Evolutionary conservation across 2,888 invertebrate species (phyloP).

Genomic region (Lasioglossum morio): DNA sequence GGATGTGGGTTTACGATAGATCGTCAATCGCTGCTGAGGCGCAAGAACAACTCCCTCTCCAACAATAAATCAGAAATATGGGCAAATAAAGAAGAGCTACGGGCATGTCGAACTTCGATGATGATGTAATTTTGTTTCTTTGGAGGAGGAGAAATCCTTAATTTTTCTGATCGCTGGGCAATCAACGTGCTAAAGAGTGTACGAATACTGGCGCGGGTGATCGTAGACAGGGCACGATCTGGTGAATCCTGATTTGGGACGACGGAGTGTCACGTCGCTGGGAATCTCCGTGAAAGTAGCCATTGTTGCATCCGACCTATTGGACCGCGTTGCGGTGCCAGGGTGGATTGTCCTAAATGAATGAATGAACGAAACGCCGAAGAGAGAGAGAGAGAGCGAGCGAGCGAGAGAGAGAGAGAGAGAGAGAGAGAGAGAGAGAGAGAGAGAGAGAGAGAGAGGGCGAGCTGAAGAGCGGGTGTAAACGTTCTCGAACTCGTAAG

Average conservation of each 20-base stretch:
- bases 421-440: too few species aligned
- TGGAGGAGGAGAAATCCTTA: background rate
- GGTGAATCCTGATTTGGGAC: background rate
- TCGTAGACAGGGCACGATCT: background rate
- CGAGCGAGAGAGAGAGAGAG: background rate
- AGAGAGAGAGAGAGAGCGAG: too few species aligned
- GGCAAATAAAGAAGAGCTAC: background rate
- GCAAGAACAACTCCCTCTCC: background rate
- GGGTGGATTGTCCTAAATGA: slow-evolving; percentile 4
- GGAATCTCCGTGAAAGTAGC: background rate
- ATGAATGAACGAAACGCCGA: background rate
- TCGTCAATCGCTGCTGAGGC: background rate
- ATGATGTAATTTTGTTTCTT: background rate
- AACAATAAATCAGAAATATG: background rate
- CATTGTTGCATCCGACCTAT: background rate
- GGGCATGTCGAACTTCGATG: background rate
- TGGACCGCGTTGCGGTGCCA: slow-evolving; percentile 20
- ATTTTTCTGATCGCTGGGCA: background rate
- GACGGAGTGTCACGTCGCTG: background rate
- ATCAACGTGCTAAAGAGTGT: background rate
- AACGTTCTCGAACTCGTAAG: slow-evolving; percentile 8
- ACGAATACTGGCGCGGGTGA: background rate
- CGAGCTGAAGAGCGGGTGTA: background rate
- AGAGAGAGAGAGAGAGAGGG: background rate
- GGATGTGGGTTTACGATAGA: background rate